Evolutionary conservation across 2,113 vertebrate genomes (phyloP).

Genomic region (Gasterosteus nipponicus): DNA sequence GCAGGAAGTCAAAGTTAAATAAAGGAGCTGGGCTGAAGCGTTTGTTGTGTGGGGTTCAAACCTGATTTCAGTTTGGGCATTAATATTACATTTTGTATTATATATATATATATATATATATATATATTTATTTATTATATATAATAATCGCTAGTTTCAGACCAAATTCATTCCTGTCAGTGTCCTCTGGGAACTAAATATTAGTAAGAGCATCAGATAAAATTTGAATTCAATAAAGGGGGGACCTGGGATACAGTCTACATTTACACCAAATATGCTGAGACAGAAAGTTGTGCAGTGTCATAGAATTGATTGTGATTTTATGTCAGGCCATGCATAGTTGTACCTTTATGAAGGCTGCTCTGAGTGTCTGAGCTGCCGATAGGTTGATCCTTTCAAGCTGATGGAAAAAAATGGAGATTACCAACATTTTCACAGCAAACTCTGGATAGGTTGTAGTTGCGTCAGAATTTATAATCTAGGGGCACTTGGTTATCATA

Average conservation of each 20-base stretch:
- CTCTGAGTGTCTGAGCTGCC: slow-evolving; percentile 97
- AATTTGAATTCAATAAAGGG: neutral
- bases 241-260: neutral
- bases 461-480: neutral
- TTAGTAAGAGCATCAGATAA: neutral
- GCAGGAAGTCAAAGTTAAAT: too few species aligned
- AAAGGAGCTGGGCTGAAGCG: too few species aligned
- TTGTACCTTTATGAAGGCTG: slow-evolving; percentile 97
- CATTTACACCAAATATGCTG: neutral
- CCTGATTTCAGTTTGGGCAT: too few species aligned
- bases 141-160: neutral
- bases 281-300: neutral
- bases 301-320: neutral
- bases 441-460: neutral
- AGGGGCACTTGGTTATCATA: neutral
- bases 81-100: too few species aligned
- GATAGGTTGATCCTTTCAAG: slow-evolving; percentile 98
- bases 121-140: too few species aligned
- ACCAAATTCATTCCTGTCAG: neutral
- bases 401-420: slow-evolving; percentile 72
- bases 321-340: neutral
- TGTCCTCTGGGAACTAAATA: neutral
- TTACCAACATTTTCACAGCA: slow-evolving; percentile 11
- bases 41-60: too few species aligned
- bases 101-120: too few species aligned